Evolutionary conservation across 2,888 invertebrate species (phyloP), one percentile per base, ranked within the genome.

Genomic region (Chloromyia formosa): DNA sequence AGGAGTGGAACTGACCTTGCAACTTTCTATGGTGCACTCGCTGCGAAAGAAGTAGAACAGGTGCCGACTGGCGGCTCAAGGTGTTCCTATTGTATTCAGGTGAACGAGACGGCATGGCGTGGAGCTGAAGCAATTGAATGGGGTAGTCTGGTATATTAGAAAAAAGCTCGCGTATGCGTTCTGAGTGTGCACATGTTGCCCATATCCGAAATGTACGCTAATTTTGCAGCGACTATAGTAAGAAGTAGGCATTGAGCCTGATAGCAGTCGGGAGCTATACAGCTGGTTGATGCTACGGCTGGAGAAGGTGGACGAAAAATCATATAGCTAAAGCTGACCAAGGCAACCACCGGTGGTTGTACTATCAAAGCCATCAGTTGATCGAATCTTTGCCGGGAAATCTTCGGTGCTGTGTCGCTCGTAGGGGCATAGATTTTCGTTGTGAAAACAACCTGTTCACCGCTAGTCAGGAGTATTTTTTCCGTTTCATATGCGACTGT

Each of bases 361-460:
- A 35, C 58, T 58, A n/a, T 7, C 49, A 22, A 58, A 56, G 20
- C 42, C 42, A 40, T 58, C 56, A 35, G 56, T 71, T n/a, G n/a
- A n/a, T n/a, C n/a, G n/a, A 20, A 14, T 23, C 40, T 10, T 53
- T 35, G 16, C 23, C 22, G 53, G 18, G n/a, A 56, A 58, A 14
- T 56, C 14, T 35, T 40, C 23, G 69, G n/a, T 3, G n/a, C 27
- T 27, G 27, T 69, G n/a, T 71, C 16, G 54, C 40, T 35, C 3
- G 14, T 18, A n/a, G 56, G 49, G 49, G 45, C 2, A 16, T 2
- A 45, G n/a, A 22, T 10, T 2, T 54, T 35, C 56, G 35, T 16
- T 58, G 40, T 20, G 71, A 40, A 18, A 71, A 58, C 71, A 71
- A 71, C 71, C 71, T 71, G 71, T 71, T 71, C 71, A 22, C 16